These are phyloP conservation scores for Paramormyrops hopkinsi DNA, from an alignment of 2,797 vertebrate species.

Conservation along the genomic window DNA sequence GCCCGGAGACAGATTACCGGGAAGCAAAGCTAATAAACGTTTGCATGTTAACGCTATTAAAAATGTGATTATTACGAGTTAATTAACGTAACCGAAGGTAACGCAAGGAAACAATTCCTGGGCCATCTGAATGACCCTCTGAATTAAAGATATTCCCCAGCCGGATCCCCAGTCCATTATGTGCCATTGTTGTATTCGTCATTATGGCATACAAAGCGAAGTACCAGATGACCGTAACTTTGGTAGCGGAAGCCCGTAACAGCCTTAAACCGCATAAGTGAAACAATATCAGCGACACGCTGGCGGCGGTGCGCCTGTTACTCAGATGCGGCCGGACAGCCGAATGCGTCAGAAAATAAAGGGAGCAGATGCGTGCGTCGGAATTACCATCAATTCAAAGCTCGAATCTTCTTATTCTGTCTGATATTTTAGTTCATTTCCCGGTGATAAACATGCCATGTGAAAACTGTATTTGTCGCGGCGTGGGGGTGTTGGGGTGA, in stretches of 20 bases:
- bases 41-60: neutral
- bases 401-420: neutral
- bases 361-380: neutral
- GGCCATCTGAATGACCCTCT: neutral
- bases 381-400: neutral
- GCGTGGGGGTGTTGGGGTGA: neutral
- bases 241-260: conserved; percentile 29
- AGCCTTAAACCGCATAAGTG: neutral
- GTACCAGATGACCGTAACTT: conserved; percentile 16
- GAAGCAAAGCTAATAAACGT: neutral
- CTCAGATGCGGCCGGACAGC: neutral
- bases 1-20: neutral
- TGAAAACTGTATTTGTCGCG: neutral
- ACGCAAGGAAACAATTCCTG: neutral
- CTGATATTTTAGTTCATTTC: neutral
- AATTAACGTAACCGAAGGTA: neutral
- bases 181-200: neutral
- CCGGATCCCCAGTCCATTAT: neutral
- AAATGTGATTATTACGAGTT: neutral
- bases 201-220: neutral
- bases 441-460: neutral
- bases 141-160: neutral
- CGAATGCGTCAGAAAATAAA: neutral
- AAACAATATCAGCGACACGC: neutral
- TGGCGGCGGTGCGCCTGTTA: neutral